Conservation (phyloP, 2,797 vertebrate genomes). For the Falco berigora region DNA sequence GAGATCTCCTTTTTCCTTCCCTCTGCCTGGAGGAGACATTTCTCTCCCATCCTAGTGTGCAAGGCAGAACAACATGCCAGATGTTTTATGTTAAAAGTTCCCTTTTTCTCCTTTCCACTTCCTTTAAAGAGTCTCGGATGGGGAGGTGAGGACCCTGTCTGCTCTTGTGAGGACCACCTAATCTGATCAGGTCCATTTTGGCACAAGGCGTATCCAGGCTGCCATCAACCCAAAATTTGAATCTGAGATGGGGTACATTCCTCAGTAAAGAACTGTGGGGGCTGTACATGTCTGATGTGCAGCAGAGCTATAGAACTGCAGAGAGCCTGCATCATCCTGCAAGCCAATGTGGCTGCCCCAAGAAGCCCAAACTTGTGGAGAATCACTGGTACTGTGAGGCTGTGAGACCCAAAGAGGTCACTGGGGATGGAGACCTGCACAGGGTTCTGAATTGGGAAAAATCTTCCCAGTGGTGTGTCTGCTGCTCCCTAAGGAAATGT, state of each 20-base stretch:
- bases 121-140: conserved; percentile 13
- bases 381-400: background rate
- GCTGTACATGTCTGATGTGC: background rate
- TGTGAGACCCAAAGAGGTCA: accelerated
- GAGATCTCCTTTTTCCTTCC: background rate
- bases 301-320: background rate
- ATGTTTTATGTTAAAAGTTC: conserved; percentile 35
- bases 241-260: background rate
- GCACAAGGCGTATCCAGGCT: background rate
- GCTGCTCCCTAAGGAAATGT: background rate
- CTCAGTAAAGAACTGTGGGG: background rate
- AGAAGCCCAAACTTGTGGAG: background rate
- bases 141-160: conserved; percentile 54
- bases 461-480: background rate
- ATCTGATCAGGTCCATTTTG: conserved; percentile 26
- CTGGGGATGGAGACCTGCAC: background rate
- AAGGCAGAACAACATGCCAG: background rate
- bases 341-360: background rate
- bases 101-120: conserved; percentile 17
- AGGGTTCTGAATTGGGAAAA: background rate
- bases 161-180: conserved; percentile 45
- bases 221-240: background rate
- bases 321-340: background rate
- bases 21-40: background rate
- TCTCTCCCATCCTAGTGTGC: background rate